Evolutionary conservation across 2,797 vertebrate species (phyloP).

Genomic region (Hippopotamyrus pictus): DNA sequence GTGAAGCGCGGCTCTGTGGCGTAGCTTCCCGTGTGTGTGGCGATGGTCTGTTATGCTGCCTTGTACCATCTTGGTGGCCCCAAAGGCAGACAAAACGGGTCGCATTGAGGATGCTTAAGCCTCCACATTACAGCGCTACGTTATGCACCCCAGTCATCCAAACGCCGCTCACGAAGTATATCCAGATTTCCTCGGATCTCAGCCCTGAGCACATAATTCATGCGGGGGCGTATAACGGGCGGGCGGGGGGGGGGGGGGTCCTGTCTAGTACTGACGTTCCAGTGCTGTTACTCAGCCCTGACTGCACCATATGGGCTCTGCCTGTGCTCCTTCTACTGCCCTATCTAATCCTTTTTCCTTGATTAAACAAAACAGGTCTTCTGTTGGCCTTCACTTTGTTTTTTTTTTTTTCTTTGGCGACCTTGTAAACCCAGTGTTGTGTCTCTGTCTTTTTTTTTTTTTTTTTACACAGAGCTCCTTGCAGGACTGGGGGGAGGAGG

Average conservation of each 20-base stretch:
- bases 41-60: background rate
- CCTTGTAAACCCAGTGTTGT: background rate
- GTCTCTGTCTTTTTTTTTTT: slow-evolving; percentile 35
- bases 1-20: slow-evolving; percentile 5
- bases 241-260: background rate
- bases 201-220: background rate
- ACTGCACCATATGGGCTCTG: background rate
- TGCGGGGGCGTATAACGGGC: background rate
- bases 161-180: background rate
- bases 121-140: background rate
- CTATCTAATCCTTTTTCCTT: background rate
- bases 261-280: background rate
- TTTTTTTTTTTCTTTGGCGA: background rate
- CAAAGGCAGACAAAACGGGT: background rate
- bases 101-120: background rate
- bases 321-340: background rate
- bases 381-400: background rate
- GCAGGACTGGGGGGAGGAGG: slow-evolving; percentile 92
- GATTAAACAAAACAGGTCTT: background rate
- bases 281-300: background rate
- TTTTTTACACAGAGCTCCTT: slow-evolving; percentile 74
- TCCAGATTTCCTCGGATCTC: slow-evolving; percentile 24
- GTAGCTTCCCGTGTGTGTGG: background rate
- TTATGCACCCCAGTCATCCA: background rate
- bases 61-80: background rate